These are phyloP conservation scores for Oopsacas minuta DNA, from an alignment of 37 sponge, comb jelly and placozoan species.

Conservation along the genomic window DNA sequence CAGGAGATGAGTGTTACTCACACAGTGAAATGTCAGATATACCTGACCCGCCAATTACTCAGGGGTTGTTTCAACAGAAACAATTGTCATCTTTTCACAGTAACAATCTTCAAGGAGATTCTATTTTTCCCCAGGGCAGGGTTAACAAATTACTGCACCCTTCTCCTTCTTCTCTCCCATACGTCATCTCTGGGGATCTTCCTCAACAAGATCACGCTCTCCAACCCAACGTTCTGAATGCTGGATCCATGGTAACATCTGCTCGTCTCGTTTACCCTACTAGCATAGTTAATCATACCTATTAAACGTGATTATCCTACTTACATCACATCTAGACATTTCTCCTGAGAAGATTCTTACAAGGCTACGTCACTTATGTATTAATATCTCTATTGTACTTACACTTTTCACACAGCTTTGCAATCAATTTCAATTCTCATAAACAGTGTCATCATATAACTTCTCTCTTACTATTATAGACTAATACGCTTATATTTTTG, in stretches of 20 bases:
- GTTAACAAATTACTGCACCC: neutral
- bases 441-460: neutral
- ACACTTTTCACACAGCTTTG: neutral
- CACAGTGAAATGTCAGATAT: neutral
- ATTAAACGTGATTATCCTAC: neutral
- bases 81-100: neutral
- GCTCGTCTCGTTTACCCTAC: neutral
- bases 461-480: neutral
- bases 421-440: neutral
- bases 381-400: neutral
- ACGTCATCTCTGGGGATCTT: neutral
- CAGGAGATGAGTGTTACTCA: neutral
- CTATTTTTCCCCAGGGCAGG: neutral
- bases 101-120: neutral
- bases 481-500: constrained; percentile 14
- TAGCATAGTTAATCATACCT: neutral
- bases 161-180: neutral
- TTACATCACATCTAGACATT: neutral
- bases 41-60: neutral
- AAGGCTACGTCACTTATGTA: neutral
- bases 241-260: neutral
- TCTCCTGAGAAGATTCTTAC: neutral
- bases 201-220: neutral
- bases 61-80: neutral
- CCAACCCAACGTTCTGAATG: neutral